Conservation (phyloP, 2,113 vertebrate species). For the Rhombomys opimus region DNA sequence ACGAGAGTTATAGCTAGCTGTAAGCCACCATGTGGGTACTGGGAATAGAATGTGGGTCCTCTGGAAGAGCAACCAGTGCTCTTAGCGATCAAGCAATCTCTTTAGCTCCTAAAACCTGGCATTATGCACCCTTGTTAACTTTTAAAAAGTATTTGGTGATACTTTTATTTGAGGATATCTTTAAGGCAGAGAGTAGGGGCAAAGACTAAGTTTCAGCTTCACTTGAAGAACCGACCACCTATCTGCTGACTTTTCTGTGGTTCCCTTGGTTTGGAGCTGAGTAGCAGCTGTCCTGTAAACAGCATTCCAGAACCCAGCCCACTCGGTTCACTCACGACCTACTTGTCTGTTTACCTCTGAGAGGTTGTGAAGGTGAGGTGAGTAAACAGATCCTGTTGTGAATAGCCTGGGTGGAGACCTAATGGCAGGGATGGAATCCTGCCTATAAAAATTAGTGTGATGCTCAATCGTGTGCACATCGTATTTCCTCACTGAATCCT, state of each 20-base stretch:
- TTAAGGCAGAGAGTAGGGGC: background rate
- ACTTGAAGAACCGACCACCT: background rate
- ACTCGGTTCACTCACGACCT: background rate
- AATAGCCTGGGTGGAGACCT: background rate
- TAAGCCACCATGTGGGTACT: background rate
- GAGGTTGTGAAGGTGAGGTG: background rate
- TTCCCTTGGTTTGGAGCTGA: background rate
- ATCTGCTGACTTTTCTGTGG: background rate
- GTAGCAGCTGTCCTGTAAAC: background rate
- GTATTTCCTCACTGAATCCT: background rate
- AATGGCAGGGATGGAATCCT: background rate
- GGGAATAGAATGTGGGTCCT: too few relatives aligned
- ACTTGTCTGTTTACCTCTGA: background rate
- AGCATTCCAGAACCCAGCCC: background rate
- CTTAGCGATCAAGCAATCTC: background rate
- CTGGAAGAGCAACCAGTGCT: background rate
- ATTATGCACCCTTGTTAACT: background rate
- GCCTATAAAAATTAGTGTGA: background rate
- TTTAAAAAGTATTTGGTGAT: background rate
- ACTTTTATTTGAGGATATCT: background rate
- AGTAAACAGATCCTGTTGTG: background rate
- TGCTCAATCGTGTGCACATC: background rate
- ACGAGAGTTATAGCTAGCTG: background rate
- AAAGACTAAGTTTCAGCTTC: constrained; percentile 49
- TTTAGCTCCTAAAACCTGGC: background rate